phyloP scores from a whole-genome alignment of 1,140 invertebrate genomes.

The Pollicipes pollicipes region DNA sequence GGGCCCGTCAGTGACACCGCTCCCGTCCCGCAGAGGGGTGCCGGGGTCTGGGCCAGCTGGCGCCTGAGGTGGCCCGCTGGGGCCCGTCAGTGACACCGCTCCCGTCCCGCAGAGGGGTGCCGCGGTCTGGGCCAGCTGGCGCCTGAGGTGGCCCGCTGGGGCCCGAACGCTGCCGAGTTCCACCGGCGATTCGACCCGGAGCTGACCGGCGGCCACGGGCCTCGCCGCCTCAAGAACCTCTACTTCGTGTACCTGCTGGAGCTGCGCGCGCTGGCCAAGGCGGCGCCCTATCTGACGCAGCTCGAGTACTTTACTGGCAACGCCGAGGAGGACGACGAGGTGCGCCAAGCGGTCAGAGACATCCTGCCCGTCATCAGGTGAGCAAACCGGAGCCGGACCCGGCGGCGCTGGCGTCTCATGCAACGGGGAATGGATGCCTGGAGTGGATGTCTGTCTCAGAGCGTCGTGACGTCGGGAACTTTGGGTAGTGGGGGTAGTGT shows the following conservation, averaged over 20 bases:
- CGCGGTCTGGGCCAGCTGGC: conserved; percentile 18
- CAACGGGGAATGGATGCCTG: no score
- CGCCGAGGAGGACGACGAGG: conserved; percentile 65
- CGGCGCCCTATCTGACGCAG: conserved; percentile 69
- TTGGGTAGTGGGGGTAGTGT: no score
- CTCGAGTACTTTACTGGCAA: conserved; percentile 88
- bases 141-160: conserved; percentile 51
- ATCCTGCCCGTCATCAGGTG: conserved; percentile 56
- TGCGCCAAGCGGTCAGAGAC: conserved; percentile 62
- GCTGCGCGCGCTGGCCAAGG: conserved; percentile 73
- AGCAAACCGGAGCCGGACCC: conserved; percentile 17
- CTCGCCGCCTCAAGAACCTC: conserved; percentile 83
- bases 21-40: conserved; percentile 17
- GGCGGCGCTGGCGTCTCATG: no score
- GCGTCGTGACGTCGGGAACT: no score
- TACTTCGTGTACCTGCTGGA: conserved; percentile 86
- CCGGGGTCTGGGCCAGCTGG: conserved; percentile 18
- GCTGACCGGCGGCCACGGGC: conserved; percentile 66
- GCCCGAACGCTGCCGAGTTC: conserved; percentile 77
- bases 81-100: no score
- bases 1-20: no score
- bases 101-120: conserved; percentile 17
- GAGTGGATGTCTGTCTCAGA: no score
- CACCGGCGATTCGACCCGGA: conserved; percentile 70
- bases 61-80: conserved; percentile 46